Percentiles rank a stretch among this genome's conserved stretches.
These are phyloP conservation scores for Drosophila acutilabella DNA, from an alignment of 2,888 invertebrate genomes.

Conservation along the genomic window DNA sequence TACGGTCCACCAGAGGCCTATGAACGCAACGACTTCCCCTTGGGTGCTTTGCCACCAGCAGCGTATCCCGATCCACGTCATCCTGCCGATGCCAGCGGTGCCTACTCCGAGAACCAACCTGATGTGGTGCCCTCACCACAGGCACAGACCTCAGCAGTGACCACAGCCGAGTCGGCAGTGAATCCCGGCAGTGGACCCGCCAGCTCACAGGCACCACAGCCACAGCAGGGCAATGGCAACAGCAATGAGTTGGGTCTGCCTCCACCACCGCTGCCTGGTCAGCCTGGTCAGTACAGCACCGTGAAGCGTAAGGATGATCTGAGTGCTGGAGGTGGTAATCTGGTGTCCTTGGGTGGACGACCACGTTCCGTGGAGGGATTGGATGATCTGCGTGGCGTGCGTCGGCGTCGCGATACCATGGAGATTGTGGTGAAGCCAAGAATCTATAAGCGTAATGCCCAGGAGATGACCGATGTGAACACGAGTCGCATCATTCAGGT, in stretches of 20 bases:
- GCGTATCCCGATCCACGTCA: slow-evolving; percentile 95
- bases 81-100: slow-evolving; percentile 93
- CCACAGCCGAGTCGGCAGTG: slow-evolving; percentile 87
- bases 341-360: slow-evolving; percentile 92
- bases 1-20: slow-evolving; percentile 87
- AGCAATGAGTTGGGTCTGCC: slow-evolving; percentile 91
- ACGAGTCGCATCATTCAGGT: slow-evolving; percentile 96
- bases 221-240: slow-evolving; percentile 83
- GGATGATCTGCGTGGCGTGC: slow-evolving; percentile 91
- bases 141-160: slow-evolving; percentile 90
- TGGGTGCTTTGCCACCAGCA: slow-evolving; percentile 91
- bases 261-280: slow-evolving; percentile 93
- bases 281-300: slow-evolving; percentile 91
- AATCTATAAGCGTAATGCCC: slow-evolving; percentile 93
- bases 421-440: slow-evolving; percentile 88
- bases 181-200: slow-evolving; percentile 84
- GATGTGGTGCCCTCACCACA: slow-evolving; percentile 93
- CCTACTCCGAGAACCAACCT: slow-evolving; percentile 93
- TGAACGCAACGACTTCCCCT: slow-evolving; percentile 89
- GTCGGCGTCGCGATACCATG: slow-evolving; percentile 88
- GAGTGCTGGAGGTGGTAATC: slow-evolving; percentile 86
- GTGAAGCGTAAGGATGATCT: slow-evolving; percentile 92
- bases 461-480: slow-evolving; percentile 96
- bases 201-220: slow-evolving; percentile 86
- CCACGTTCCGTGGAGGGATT: slow-evolving; percentile 95